Base-by-base conservation (phyloP, 1,140 invertebrate genomes). In the Leptopilina clavipes region DNA sequence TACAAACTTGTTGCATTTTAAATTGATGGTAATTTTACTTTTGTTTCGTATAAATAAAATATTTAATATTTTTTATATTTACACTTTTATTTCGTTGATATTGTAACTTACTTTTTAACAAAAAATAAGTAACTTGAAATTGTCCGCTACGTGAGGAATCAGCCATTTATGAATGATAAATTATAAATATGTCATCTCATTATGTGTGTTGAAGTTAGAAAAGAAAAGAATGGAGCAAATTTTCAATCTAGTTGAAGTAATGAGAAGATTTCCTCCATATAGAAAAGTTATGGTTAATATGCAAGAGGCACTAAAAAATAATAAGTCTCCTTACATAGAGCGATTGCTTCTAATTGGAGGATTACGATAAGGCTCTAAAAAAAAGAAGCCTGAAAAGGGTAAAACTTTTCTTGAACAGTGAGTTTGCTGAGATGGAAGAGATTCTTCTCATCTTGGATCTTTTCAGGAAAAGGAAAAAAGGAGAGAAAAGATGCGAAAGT, bases 281-380 rank as follows among this genome's bases (percentile, higher is more conserved):
- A 31, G 12, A 12, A 54, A 54, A 25, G 25, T 65, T 37, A 37
- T 37, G 59, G 11, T 65, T 37, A n/a, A 65, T 31, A 31, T 25
- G 56, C 9, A 65, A 31, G 12, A 12, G 19, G 56, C 10, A 31
- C 22, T 65, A 65, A 65, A 65, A 65, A 31, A 65, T 65, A 65
- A 65, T 31, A n/a, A 65, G 56, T 12, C 14, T 65, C 14, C 25
- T 65, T 65, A 65, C 10, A 19, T 65, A 37, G 22, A 65, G 56
- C 56, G 12, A 65, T 65, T 65, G 56, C 56, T 65, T 65, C 56
- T 37, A 37, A 65, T 65, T 65, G 56, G 56, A 65, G 56, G 56
- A 65, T 65, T 65, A 65, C 56, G 56, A 65, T 65, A 37, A 65
- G 56, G 56, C 5, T n/a, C 6, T 65, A 65, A 65, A 65, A 65